Percentiles rank a stretch among this genome's conserved stretches.
phyloP scores from a whole-genome alignment of 2,113 vertebrate genomes.

The Amblyopsis rosae region DNA sequence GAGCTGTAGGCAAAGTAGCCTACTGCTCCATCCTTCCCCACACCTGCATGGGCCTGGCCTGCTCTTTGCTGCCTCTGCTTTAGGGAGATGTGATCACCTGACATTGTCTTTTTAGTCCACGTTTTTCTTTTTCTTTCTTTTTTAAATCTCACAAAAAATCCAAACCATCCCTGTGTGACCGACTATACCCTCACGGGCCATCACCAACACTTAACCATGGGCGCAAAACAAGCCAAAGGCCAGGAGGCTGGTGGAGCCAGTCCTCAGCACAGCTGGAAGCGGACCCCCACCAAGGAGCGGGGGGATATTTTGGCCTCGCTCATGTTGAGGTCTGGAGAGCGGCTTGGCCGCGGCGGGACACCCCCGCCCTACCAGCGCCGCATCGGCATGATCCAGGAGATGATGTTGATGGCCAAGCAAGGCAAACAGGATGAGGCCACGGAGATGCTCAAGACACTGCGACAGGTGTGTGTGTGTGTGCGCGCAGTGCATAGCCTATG shows the following conservation, averaged over 20 bases:
- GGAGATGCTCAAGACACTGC: slow-evolving; percentile 89
- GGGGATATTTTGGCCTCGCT: slow-evolving; percentile 86
- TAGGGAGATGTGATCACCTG: slow-evolving; percentile 29
- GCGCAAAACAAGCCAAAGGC: slow-evolving; percentile 90
- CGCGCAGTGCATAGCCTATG: too few species aligned
- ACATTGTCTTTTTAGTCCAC: slow-evolving; percentile 19
- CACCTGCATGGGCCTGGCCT: too few species aligned
- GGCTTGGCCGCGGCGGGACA: slow-evolving; percentile 77
- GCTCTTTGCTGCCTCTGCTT: neutral
- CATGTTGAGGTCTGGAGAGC: slow-evolving; percentile 87
- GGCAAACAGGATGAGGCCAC: slow-evolving; percentile 91
- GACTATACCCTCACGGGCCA: slow-evolving; percentile 14
- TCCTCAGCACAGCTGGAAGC: slow-evolving; percentile 80
- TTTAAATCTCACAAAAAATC: neutral
- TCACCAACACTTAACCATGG: slow-evolving; percentile 75
- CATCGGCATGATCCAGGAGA: slow-evolving; percentile 93
- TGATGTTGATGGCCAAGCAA: slow-evolving; percentile 91
- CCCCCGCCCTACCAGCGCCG: slow-evolving; percentile 90
- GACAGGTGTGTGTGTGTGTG: slow-evolving; percentile 80
- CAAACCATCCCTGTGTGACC: slow-evolving; percentile 17
- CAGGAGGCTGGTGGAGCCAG: slow-evolving; percentile 76
- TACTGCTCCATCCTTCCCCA: too few species aligned
- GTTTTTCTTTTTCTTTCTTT: neutral
- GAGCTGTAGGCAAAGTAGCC: too few species aligned
- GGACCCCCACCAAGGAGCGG: slow-evolving; percentile 76